Evolutionary conservation across 2,797 vertebrate genomes (phyloP).

Genomic region (Enteromius unitaeniatus): DNA sequence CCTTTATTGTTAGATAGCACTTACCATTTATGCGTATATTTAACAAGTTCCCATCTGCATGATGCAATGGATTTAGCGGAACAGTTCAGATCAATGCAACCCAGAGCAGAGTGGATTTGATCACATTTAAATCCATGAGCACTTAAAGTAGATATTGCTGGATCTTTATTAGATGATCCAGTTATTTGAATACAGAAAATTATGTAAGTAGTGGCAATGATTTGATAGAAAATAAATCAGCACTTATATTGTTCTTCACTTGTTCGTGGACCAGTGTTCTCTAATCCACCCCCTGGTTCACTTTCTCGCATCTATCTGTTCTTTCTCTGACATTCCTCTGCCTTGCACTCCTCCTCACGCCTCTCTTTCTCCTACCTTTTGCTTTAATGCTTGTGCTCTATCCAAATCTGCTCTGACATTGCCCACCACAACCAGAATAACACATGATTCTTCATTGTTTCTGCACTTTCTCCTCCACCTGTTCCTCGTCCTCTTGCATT

Average conservation of each 20-base stretch:
- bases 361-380: conserved; percentile 53
- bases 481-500: conserved; percentile 42
- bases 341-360: conserved; percentile 60
- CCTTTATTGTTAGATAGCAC: conserved; percentile 8
- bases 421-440: conserved; percentile 56
- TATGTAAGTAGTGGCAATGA: conserved; percentile 44
- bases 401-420: conserved; percentile 46
- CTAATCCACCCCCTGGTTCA: conserved; percentile 28
- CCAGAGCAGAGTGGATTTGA: conserved; percentile 17
- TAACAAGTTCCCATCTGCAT: background rate
- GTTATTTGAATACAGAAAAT: conserved; percentile 35
- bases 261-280: conserved; percentile 9
- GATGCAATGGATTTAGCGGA: conserved; percentile 7
- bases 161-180: conserved; percentile 30
- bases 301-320: conserved; percentile 48
- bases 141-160: conserved; percentile 24
- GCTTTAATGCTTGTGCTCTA: conserved; percentile 57
- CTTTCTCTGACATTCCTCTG: conserved; percentile 38
- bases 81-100: conserved; percentile 11
- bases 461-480: conserved; percentile 43
- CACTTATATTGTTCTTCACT: conserved; percentile 28
- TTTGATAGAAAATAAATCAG: conserved; percentile 30
- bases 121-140: conserved; percentile 15
- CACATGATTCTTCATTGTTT: conserved; percentile 45
- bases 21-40: too few species aligned